Evolutionary conservation across 2,113 vertebrate species (phyloP).

Genomic region (Carlito syrichta): DNA sequence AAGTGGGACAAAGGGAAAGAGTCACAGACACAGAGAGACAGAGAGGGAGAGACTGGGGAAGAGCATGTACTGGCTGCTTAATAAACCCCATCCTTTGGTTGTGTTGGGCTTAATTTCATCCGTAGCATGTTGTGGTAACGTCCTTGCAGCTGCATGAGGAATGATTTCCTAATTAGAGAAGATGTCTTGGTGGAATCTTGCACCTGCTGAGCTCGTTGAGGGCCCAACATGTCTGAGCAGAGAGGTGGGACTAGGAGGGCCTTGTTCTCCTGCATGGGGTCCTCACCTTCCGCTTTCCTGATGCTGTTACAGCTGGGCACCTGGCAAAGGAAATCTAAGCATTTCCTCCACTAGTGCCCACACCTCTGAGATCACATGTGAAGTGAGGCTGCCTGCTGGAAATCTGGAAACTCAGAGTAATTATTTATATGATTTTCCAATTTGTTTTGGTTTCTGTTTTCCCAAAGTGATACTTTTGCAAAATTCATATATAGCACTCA

Average conservation of each 20-base stretch:
- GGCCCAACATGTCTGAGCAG: not conserved
- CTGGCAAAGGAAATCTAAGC: not conserved
- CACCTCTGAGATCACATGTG: not conserved
- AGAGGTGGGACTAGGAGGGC: not conserved
- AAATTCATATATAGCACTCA: constrained; percentile 60
- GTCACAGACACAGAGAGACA: not conserved
- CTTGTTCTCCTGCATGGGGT: not conserved
- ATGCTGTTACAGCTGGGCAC: constrained; percentile 16
- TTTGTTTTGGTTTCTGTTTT: constrained; percentile 75
- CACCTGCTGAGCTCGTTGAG: not conserved
- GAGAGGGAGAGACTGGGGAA: not conserved
- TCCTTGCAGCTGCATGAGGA: not conserved
- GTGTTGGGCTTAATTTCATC: not conserved
- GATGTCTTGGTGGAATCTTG: not conserved
- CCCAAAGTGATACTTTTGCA: constrained; percentile 68
- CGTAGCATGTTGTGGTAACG: not conserved
- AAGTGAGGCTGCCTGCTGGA: constrained; percentile 31
- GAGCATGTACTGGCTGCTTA: not conserved
- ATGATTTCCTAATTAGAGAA: constrained; percentile 14
- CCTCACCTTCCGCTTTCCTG: not conserved
- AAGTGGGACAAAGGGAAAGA: not conserved
- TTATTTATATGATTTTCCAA: constrained; percentile 75
- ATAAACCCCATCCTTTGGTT: not conserved
- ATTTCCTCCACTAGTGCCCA: not conserved
- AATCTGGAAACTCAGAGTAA: constrained; percentile 58